Base-by-base conservation (phyloP, 2,113 vertebrate species). In the Crotalus horridus region DNA sequence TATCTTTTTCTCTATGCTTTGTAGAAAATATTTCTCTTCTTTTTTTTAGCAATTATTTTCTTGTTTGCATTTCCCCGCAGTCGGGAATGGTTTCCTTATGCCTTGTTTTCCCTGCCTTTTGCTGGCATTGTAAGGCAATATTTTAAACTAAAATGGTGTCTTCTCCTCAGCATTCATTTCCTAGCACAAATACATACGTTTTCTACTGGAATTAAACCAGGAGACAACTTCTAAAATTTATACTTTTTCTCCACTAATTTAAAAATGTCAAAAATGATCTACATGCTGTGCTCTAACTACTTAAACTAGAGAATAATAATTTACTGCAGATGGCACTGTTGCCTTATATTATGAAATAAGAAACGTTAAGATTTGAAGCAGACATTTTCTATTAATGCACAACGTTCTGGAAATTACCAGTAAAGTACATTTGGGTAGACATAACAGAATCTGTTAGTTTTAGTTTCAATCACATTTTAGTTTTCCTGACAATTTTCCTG, bases 311-410 rank as follows among this genome's bases (percentile, higher is more conserved):
- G 39, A 74, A 2, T 95, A 89, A 95, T 33, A 91, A 93, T 87
- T 51, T 90, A 95, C 97, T 94, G 93, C 93, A 97, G 98, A 94
- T 97, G 97, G 97, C 97, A 95, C 93, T 97, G 93, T 96, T 96
- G 95, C 21, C 88, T 94, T 93, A 94, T 2, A 1, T 74, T 92
- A 95, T 81, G 24, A 92, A 94, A 43, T 15, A 3, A 17, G 43
- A n/a, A 93, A 39, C 3, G 0, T 15, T 81, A 94, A 96, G 59
- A 88, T 86, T 24, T 89, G 10, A n/a, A 74, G 23, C 87, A 94
- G 5, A 90, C 92, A 74, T 96, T 91, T 89, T 94, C 89, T 55
- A 93, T 13, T 11, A 93, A 89, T 88, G 8, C 10, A 93, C 17
- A 91, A n/a, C 1, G 1, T 94, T 94, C 59, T 93, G 74, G 92